Evolutionary conservation across 2,888 invertebrate genomes (phyloP).

Genomic region (Ariolimax columbianus): DNA sequence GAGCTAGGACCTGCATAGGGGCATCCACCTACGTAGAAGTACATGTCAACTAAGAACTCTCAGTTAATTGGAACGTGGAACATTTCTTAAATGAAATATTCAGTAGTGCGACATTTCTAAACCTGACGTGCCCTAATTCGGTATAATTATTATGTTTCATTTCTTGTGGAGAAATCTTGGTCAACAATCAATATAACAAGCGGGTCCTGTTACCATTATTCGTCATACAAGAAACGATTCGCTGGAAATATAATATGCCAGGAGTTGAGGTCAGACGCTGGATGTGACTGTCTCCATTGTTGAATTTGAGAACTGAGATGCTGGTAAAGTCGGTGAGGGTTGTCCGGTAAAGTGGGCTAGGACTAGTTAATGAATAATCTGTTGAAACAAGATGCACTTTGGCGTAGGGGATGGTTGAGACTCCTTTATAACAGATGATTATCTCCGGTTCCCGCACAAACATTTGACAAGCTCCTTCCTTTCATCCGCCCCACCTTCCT

Average conservation of each 20-base stretch:
- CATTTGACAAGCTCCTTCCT: no score
- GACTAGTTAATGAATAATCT: neutral
- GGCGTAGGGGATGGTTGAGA: neutral
- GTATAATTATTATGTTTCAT: no score
- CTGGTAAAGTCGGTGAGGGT: neutral
- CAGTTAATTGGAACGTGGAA: no score
- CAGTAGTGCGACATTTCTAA: no score
- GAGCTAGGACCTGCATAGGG: no score
- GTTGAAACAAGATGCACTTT: neutral
- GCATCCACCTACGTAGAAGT: no score
- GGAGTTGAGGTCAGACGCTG: neutral
- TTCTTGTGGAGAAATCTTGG: neutral
- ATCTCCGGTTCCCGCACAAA: no score
- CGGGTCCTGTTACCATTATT: neutral
- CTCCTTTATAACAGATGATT: neutral
- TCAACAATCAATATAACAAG: neutral
- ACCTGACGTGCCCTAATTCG: no score
- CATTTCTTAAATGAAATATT: no score
- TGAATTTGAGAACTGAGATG: neutral
- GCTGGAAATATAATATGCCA: neutral
- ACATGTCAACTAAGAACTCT: no score
- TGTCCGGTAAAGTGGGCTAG: neutral
- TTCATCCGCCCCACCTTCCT: no score
- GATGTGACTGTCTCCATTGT: neutral
- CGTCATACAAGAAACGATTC: neutral